Evolutionary conservation across 2,888 invertebrate genomes (phyloP).

Genomic region (Stratiomys singularior): DNA sequence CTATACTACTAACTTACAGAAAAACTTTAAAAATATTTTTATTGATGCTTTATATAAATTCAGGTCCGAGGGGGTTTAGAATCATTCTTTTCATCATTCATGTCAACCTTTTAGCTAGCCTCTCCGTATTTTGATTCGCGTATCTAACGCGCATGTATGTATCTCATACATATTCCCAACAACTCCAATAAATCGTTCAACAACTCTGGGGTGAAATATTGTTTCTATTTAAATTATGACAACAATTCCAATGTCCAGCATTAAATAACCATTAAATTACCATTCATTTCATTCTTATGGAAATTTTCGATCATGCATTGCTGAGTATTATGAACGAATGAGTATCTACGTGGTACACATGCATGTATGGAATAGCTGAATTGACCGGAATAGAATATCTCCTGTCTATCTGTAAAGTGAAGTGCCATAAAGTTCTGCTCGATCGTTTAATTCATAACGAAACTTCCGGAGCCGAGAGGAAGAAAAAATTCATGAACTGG

Average conservation of each 20-base stretch:
- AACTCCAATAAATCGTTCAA: background rate
- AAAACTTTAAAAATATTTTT: too few species aligned
- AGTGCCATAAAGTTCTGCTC: slow-evolving; percentile 10
- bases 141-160: background rate
- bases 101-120: too few species aligned
- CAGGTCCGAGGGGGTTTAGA: too few species aligned
- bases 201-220: slow-evolving; percentile 1
- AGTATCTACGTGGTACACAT: too few species aligned
- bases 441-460: slow-evolving; percentile 44
- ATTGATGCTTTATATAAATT: too few species aligned
- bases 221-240: slow-evolving; percentile 41
- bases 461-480: slow-evolving; percentile 30
- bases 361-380: too few species aligned
- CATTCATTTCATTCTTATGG: slow-evolving; percentile 36
- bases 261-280: slow-evolving; percentile 31
- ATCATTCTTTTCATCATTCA: too few species aligned
- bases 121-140: too few species aligned
- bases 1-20: too few species aligned
- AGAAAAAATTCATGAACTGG: slow-evolving; percentile 39
- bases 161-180: background rate
- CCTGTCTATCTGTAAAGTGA: background rate
- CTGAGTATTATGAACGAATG: background rate
- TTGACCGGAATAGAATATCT: slow-evolving; percentile 18
- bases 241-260: slow-evolving; percentile 27
- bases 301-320: slow-evolving; percentile 38